Evolutionary conservation across 1,140 invertebrate genomes (phyloP).

Genomic region (Zaprionus africanus): DNA sequence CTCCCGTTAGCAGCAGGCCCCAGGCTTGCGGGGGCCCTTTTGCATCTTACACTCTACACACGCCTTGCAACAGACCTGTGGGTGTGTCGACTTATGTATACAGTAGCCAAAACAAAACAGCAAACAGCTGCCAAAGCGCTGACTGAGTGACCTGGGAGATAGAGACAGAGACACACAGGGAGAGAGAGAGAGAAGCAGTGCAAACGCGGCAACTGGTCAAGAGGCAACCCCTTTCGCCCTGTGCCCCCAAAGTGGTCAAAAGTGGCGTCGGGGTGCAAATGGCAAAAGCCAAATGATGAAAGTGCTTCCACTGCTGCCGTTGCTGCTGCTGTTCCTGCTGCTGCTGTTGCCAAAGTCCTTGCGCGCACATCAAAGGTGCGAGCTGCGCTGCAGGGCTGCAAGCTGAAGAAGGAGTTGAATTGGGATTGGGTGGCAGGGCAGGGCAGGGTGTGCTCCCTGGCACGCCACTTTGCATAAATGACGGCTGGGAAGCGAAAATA

Average conservation of each 20-base stretch:
- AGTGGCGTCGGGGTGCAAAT: constrained; percentile 56
- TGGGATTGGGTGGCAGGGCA: not conserved
- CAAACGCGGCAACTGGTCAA: constrained; percentile 59
- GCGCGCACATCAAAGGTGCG: constrained; percentile 75
- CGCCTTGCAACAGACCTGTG: too few species aligned
- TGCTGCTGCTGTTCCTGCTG: constrained; percentile 17
- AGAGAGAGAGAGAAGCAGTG: not conserved
- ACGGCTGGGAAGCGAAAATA: constrained; percentile 63
- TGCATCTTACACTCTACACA: too few species aligned
- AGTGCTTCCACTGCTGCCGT: constrained; percentile 58
- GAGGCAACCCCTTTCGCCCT: constrained; percentile 63
- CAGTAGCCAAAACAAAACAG: constrained; percentile 65
- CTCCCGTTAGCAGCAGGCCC: too few species aligned
- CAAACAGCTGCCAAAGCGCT: constrained; percentile 61
- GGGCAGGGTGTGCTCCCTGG: constrained; percentile 37
- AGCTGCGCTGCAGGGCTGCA: constrained; percentile 55
- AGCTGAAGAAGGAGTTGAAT: constrained; percentile 3
- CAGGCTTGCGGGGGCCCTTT: too few species aligned
- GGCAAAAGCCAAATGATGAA: constrained; percentile 81
- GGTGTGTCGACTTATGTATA: not conserved
- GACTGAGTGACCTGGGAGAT: constrained; percentile 70
- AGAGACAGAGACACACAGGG: not conserved
- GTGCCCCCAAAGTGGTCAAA: constrained; percentile 55
- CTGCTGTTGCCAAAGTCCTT: constrained; percentile 46
- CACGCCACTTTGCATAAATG: constrained; percentile 79